Evolutionary conservation across 2,888 invertebrate genomes (phyloP), one percentile per base, ranked within the genome.

Genomic region (Eupithecia dodoneata): DNA sequence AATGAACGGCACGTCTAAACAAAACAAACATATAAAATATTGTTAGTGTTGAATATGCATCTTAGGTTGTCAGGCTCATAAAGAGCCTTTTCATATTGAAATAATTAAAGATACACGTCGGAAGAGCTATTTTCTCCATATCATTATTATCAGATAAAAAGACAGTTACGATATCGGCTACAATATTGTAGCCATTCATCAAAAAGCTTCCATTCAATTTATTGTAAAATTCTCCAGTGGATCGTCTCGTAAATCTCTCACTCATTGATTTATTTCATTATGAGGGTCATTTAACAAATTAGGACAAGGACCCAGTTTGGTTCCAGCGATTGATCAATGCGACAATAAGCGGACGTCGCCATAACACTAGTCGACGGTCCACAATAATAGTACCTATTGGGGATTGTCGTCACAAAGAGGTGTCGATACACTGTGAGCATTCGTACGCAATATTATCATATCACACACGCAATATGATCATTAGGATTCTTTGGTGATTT

Each of bases 271-370:
- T 76, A 76, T 77, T 44, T 67, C n/a, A 41, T 67, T 67, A 9
- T 15, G 77, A 75, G 65, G 76, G 55, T 75, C 75, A 77, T 80
- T 81, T 80, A 78, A 76, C 84, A 87, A 92, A 91, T 89, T 90
- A 84, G 92, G 87, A 88, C 92, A 92, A 92, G 90, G 90, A 86
- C 87, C 83, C 85, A 82, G 76, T 82, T 85, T 83, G 85, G 88
- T 88, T 88, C 87, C 88, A 89, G 85, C 89, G 89, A 87, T 84
- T 89, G 89, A 87, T 89, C 89, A 90, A 88, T 85, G 84, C 86
- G 90, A 87, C 93, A 93, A 93, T 93, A 90, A 91, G 90, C 93
- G 93, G 93, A 93, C 92, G 91, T 87, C 76, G 90, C 92, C 89
- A 90, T 93, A 81, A 82, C 82, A 83, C 85, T 83, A 81, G 80